These are phyloP conservation scores for Eurytoma adleriae DNA, from an alignment of 2,888 invertebrate genomes.

Conservation along the genomic window DNA sequence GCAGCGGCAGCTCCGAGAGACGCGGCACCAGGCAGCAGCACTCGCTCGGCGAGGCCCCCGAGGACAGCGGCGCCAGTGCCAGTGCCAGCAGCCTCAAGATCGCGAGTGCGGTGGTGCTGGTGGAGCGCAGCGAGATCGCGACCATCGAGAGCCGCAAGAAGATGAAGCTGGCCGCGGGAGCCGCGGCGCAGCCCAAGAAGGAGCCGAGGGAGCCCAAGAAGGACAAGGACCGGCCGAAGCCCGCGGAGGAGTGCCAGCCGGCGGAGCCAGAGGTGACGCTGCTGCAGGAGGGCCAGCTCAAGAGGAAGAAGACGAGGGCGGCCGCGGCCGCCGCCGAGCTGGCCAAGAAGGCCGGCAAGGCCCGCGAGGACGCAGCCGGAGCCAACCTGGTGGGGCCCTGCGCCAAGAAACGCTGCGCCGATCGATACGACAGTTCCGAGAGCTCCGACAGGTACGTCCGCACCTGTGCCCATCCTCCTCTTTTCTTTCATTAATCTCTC, in stretches of 20 bases:
- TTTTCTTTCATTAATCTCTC: neutral
- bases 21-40: conserved; percentile 57
- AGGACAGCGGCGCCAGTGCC: conserved; percentile 17
- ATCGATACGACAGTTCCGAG: conserved; percentile 95
- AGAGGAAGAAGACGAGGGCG: conserved; percentile 27
- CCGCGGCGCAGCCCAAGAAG: neutral
- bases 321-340: conserved; percentile 58
- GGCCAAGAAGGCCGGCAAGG: conserved; percentile 59
- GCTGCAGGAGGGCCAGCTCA: conserved; percentile 29
- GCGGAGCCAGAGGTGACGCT: conserved; percentile 59
- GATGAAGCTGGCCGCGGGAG: conserved; percentile 16
- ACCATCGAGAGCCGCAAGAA: conserved; percentile 44
- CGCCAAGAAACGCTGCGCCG: conserved; percentile 90
- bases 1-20: conserved; percentile 38
- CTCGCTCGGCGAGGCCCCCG: conserved; percentile 40
- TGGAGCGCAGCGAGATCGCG: conserved; percentile 55
- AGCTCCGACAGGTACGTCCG: conserved; percentile 91
- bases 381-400: conserved; percentile 75
- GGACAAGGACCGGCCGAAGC: conserved; percentile 30
- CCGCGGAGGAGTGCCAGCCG: neutral
- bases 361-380: conserved; percentile 60
- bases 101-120: conserved; percentile 55
- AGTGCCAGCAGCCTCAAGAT: conserved; percentile 40
- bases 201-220: conserved; percentile 38
- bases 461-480: neutral